Evolutionary conservation across 2,888 invertebrate species (phyloP).

Genomic region (Patella caerulea): DNA sequence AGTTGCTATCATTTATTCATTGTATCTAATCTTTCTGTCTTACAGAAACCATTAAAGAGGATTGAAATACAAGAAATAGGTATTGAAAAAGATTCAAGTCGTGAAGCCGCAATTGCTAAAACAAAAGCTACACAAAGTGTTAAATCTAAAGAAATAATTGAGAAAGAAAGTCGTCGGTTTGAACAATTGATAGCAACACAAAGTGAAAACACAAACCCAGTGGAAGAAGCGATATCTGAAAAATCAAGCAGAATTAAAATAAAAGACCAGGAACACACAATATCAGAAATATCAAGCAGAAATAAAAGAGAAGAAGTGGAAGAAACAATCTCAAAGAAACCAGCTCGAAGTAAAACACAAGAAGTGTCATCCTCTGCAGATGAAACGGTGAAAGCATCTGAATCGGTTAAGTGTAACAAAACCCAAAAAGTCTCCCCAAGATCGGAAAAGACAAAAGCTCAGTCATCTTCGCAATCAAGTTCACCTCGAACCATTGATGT

Average conservation of each 20-base stretch:
- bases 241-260: neutral
- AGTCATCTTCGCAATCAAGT: neutral
- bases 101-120: constrained; percentile 22
- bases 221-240: neutral
- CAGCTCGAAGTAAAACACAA: neutral
- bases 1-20: neutral
- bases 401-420: neutral
- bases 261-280: neutral
- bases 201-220: neutral
- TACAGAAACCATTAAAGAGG: constrained; percentile 60
- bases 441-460: neutral
- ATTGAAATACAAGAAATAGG: constrained; percentile 67
- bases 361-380: neutral
- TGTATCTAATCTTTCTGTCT: neutral
- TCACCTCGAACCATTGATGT: neutral
- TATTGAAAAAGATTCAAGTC: constrained; percentile 43
- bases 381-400: neutral
- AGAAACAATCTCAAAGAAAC: neutral
- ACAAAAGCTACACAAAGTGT: constrained; percentile 43
- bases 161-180: constrained; percentile 50
- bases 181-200: constrained; percentile 49
- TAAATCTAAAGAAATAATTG: constrained; percentile 44
- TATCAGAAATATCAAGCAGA: constrained; percentile 6
- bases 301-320: neutral
- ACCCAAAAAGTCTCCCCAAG: neutral